phyloP scores from a whole-genome alignment of 2,888 invertebrate genomes.

The Hydraecia micacea region DNA sequence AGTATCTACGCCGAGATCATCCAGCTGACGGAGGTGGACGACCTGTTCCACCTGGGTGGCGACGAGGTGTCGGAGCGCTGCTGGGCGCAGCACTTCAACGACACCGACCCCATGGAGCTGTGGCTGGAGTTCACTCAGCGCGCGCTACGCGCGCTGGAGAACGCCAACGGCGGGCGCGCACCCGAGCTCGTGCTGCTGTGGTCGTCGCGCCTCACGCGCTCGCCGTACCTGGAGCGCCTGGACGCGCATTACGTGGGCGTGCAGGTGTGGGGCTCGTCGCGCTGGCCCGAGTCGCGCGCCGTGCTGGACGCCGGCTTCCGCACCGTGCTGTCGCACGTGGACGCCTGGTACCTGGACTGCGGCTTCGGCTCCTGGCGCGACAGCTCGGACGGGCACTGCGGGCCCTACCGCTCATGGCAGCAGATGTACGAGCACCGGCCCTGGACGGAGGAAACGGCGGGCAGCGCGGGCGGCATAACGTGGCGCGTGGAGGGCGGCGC shows the following conservation, averaged over 20 bases:
- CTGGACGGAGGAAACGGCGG: constrained; percentile 91
- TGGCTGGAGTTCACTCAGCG: constrained; percentile 95
- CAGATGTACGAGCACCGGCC: constrained; percentile 96
- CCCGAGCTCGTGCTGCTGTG: constrained; percentile 92
- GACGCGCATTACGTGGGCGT: constrained; percentile 91
- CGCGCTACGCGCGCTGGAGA: constrained; percentile 90
- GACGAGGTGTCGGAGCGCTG: constrained; percentile 95
- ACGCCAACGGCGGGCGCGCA: constrained; percentile 90
- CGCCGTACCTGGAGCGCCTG: constrained; percentile 91
- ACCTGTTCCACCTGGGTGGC: constrained; percentile 96
- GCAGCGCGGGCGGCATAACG: constrained; percentile 82
- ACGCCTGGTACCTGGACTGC: constrained; percentile 97
- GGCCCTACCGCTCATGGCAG: constrained; percentile 97
- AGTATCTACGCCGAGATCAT: constrained; percentile 94
- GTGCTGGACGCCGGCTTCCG: constrained; percentile 94
- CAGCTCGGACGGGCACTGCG: constrained; percentile 95
- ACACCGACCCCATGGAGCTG: constrained; percentile 93
- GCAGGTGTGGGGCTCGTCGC: constrained; percentile 95
- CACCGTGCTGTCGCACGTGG: constrained; percentile 95
- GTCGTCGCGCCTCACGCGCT: constrained; percentile 94
- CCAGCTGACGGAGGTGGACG: constrained; percentile 93
- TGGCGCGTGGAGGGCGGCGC: constrained; percentile 93
- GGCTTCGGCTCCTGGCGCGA: constrained; percentile 96
- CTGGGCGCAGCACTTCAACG: constrained; percentile 94
- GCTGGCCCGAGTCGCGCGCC: constrained; percentile 95